phyloP scores from a whole-genome alignment of 1,140 invertebrate genomes.

The Diorhabda carinulata region DNA sequence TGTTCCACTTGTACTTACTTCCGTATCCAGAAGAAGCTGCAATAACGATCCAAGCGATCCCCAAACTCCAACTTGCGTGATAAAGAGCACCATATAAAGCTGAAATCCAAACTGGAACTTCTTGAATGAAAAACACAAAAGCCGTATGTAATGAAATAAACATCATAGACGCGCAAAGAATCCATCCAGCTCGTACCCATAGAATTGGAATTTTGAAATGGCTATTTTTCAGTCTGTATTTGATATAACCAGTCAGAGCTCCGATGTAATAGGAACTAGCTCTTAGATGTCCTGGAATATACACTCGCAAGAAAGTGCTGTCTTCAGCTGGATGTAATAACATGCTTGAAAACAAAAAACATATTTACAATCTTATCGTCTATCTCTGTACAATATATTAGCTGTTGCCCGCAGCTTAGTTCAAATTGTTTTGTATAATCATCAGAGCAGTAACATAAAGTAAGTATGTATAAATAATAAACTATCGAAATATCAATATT shows the following conservation, averaged over 20 bases:
- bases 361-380: not conserved
- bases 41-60: slow-evolving; percentile 67
- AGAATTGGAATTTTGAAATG: slow-evolving; percentile 18
- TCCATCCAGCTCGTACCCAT: slow-evolving; percentile 33
- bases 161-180: slow-evolving; percentile 43
- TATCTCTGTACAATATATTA: too few species aligned
- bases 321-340: slow-evolving; percentile 58
- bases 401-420: too few species aligned
- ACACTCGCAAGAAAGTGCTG: slow-evolving; percentile 58
- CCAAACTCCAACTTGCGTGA: slow-evolving; percentile 62
- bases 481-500: too few species aligned
- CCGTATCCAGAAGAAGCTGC: slow-evolving; percentile 42
- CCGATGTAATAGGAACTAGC: slow-evolving; percentile 63
- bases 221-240: slow-evolving; percentile 23
- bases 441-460: too few species aligned
- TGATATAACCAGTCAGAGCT: slow-evolving; percentile 25
- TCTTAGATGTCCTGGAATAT: slow-evolving; percentile 68
- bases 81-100: slow-evolving; percentile 64
- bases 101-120: slow-evolving; percentile 56
- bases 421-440: too few species aligned
- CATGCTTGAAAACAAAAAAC: slow-evolving; percentile 49
- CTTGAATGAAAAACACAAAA: slow-evolving; percentile 58
- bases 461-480: too few species aligned
- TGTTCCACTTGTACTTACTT: slow-evolving; percentile 23
- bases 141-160: slow-evolving; percentile 54